These are phyloP conservation scores for Peromyscus attwateri DNA, from an alignment of 2,797 vertebrate species.

Conservation along the genomic window DNA sequence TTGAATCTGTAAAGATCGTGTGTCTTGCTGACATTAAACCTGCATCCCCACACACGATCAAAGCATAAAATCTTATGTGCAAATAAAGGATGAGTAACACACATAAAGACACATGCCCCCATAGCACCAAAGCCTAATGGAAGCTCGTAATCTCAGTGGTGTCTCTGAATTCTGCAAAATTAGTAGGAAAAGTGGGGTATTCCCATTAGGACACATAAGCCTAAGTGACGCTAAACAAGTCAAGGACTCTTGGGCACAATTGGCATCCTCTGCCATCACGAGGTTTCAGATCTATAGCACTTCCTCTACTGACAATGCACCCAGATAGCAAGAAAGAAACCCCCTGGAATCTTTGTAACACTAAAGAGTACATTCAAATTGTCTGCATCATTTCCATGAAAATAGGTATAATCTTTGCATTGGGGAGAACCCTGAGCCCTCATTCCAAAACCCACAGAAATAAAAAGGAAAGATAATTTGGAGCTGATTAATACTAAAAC, in stretches of 20 bases:
- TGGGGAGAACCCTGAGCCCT: background rate
- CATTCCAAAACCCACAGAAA: background rate
- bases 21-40: conserved; percentile 68
- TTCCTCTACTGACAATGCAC: background rate
- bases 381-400: conserved; percentile 43
- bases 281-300: background rate
- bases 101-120: conserved; percentile 46
- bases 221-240: background rate
- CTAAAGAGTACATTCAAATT: background rate
- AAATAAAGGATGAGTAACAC: conserved; percentile 59
- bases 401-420: background rate
- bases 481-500: background rate
- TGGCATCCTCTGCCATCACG: background rate
- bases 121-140: background rate
- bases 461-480: conserved; percentile 12
- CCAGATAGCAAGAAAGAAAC: background rate
- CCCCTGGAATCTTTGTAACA: background rate
- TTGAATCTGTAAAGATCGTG: conserved; percentile 55
- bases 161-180: conserved; percentile 40
- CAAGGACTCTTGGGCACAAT: background rate
- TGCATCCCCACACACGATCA: conserved; percentile 60
- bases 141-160: background rate
- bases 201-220: background rate
- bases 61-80: conserved; percentile 63
- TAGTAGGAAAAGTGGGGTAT: background rate